Percentiles rank a stretch among this genome's conserved stretches.
Evolutionary conservation across 2,888 invertebrate genomes (phyloP).

Genomic region (Lampropteryx suffumata): DNA sequence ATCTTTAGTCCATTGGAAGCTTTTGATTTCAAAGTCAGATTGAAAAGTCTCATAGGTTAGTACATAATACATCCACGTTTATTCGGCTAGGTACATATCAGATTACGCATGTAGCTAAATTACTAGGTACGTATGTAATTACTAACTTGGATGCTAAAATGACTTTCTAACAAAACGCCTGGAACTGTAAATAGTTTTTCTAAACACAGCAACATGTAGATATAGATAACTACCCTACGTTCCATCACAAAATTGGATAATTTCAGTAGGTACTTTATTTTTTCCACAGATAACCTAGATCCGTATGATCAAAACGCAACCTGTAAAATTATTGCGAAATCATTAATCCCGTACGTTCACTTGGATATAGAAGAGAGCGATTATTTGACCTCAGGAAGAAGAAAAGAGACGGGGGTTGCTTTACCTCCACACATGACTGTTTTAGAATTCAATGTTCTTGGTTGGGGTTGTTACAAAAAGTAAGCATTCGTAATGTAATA

Average conservation of each 20-base stretch:
- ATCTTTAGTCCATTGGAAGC: conserved; percentile 83
- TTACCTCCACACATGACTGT: conserved; percentile 78
- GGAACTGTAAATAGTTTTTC: too few species aligned
- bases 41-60: conserved; percentile 69
- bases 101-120: too few species aligned
- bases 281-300: conserved; percentile 68
- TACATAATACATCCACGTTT: too few species aligned
- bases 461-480: conserved; percentile 83
- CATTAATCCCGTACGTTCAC: conserved; percentile 87
- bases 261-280: conserved; percentile 4
- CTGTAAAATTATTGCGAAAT: conserved; percentile 81
- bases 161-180: too few species aligned
- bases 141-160: too few species aligned
- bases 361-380: conserved; percentile 87
- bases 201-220: too few species aligned
- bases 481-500: conserved; percentile 45
- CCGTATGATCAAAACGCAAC: conserved; percentile 80
- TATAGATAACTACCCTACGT: too few species aligned
- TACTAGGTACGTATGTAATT: too few species aligned
- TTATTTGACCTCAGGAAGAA: conserved; percentile 79
- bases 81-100: too few species aligned
- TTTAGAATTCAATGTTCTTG: conserved; percentile 86
- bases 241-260: too few species aligned
- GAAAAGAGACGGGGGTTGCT: conserved; percentile 63
- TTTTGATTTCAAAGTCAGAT: conserved; percentile 71